These are phyloP conservation scores for Drosophila anomalata DNA, from an alignment of 2,888 invertebrate species.

Conservation along the genomic window DNA sequence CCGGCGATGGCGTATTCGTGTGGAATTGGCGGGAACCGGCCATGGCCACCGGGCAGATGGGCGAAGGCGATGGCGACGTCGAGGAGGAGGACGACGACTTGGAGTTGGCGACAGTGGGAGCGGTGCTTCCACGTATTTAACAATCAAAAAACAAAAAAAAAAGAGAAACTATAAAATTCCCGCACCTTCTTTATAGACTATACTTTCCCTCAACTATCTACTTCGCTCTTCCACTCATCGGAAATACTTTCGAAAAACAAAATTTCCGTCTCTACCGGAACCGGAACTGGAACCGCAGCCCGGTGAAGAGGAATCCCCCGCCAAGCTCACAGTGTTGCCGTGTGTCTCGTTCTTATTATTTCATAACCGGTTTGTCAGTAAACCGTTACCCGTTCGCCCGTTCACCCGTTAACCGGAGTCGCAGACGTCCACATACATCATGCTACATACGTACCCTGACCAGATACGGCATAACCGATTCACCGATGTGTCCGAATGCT, in stretches of 20 bases:
- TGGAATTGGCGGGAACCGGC: conserved; percentile 44
- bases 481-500: conserved; percentile 16
- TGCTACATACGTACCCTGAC: background rate
- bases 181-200: background rate
- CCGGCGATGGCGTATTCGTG: conserved; percentile 52
- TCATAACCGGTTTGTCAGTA: background rate
- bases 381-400: background rate
- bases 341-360: background rate
- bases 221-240: background rate
- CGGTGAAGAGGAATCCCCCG: background rate
- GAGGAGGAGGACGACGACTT: conserved; percentile 3
- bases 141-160: background rate
- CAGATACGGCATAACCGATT: background rate
- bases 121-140: background rate
- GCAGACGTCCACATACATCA: background rate
- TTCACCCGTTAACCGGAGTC: background rate
- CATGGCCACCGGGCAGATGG: conserved; percentile 30
- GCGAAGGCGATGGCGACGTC: conserved; percentile 47
- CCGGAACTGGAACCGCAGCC: background rate
- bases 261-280: background rate
- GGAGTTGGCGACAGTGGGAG: conserved; percentile 1
- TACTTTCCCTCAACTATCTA: background rate
- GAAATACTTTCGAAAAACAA: too few species aligned
- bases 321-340: background rate
- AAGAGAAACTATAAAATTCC: background rate